Base-by-base conservation (phyloP, 1,140 invertebrate species). In the Hylaeus volcanicus region DNA sequence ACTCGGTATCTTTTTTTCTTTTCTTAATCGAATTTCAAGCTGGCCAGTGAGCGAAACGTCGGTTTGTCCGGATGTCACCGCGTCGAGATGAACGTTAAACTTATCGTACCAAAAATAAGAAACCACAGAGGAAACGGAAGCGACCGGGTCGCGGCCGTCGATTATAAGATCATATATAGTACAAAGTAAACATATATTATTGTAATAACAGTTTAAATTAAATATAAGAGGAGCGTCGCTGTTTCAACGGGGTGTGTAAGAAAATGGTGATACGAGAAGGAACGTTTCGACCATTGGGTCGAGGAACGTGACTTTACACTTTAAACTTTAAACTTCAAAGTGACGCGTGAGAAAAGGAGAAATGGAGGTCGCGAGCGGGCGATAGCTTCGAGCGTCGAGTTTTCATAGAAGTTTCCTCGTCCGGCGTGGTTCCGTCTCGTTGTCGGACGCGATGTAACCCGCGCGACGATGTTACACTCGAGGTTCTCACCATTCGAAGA, bases 151-250 rank as follows among this genome's bases (percentile, higher is more conserved):
- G 74, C 83, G 88, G 81, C 86, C 88, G 88, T 88, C 87, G 90
- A 86, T 91, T 93, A 79, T 91, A 92, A 92, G 91, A 93, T 93
- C 92, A 90, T 93, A 93, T 92, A 93, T 93, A 93, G 93, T 93
- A 93, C 93, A 93, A 93, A 93, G 84, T 93, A 93, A 93, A 93
- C 91, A 92, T 93, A 93, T 92, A 92, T 91, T 90, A 90, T 91
- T 90, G 88, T 93, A 92, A 92, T 91, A 90, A 90, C 90, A 85
- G 81, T 89, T 90, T 90, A 90, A 53, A 91, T 88, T 90, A 88
- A 88, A 86, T 85, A 68, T 87, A 87, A 84, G 79, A 74, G 43
- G 63, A 51, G 61, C 69, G 69, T 82, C 63, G 72, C 65, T 72
- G 85, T 84, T 84, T 78, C 74, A 55, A 60, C 60, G 60, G 77